Conservation (phyloP, 2,113 vertebrate genomes). For the Spilogale gracilis region DNA sequence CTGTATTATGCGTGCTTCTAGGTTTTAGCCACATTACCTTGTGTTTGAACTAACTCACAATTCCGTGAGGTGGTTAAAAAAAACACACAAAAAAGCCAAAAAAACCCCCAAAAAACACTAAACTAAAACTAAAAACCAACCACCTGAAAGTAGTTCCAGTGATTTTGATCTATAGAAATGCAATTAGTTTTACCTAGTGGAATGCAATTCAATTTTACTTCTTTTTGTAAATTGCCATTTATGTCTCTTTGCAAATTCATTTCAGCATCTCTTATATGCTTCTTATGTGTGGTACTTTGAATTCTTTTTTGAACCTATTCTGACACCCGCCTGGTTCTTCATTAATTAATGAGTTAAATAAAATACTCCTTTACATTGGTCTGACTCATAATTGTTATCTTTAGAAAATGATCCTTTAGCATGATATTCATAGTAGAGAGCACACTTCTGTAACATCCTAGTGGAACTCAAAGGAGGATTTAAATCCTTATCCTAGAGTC, state of each 20-base stretch:
- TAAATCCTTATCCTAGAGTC: not conserved
- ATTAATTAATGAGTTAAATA: slow-evolving; percentile 17
- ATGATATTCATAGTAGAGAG: not conserved
- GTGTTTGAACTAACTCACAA: not conserved
- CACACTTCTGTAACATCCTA: not conserved
- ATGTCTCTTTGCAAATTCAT: slow-evolving; percentile 5
- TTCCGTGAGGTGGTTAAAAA: not conserved
- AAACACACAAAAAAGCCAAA: not conserved
- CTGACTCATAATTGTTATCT: not conserved
- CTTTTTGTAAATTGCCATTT: slow-evolving; percentile 9
- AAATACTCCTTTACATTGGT: slow-evolving; percentile 31
- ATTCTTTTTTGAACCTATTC: not conserved
- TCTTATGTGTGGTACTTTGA: not conserved
- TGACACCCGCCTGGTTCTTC: not conserved
- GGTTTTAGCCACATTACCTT: not conserved
- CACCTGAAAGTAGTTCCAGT: not conserved
- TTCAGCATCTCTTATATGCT: not conserved
- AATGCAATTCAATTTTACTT: slow-evolving; percentile 27
- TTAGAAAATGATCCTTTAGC: slow-evolving; percentile 26
- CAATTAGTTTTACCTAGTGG: not conserved
- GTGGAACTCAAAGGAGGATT: not conserved
- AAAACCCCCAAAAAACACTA: too few relatives aligned
- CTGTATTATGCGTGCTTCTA: not conserved
- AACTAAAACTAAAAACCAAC: not conserved
- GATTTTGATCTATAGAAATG: not conserved